These are phyloP conservation scores for Rhadinocentrus ornatus DNA, from an alignment of 2,797 vertebrate species.

Conservation along the genomic window DNA sequence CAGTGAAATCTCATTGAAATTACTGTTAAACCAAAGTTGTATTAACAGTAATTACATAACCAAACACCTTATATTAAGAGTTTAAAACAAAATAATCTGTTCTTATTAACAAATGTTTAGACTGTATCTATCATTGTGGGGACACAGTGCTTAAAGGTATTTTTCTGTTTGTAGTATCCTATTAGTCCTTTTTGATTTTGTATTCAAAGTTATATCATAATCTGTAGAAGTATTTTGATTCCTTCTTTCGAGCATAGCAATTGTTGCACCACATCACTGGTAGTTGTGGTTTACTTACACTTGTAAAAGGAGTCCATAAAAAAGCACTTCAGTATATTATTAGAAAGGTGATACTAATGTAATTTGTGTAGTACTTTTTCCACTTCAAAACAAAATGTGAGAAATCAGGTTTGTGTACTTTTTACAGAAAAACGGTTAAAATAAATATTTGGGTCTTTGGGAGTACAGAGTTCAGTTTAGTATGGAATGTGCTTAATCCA, in stretches of 20 bases:
- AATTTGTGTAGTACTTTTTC: constrained; percentile 11
- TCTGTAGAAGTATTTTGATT: not conserved
- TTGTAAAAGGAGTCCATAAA: constrained; percentile 12
- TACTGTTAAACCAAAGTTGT: too few species aligned
- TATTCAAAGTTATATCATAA: not conserved
- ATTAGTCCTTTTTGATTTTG: not conserved
- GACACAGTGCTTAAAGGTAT: not conserved
- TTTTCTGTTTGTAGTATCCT: constrained; percentile 1
- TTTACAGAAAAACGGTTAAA: not conserved
- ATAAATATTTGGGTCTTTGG: constrained; percentile 21
- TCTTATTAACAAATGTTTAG: constrained; percentile 7
- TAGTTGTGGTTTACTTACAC: constrained; percentile 4
- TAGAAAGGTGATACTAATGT: not conserved
- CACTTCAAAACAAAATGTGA: constrained; percentile 8
- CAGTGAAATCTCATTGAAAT: not conserved
- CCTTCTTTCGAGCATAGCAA: constrained; percentile 1
- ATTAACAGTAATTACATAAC: constrained; percentile 15
- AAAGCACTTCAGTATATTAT: constrained; percentile 3
- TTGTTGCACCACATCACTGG: constrained; percentile 11
- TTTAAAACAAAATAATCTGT: constrained; percentile 10
- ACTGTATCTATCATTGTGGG: constrained; percentile 1
- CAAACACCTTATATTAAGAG: not conserved
- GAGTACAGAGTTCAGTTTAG: constrained; percentile 19
- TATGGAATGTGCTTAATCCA: constrained; percentile 55
- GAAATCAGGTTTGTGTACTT: constrained; percentile 16